A percentile compares a stretch with the other conserved stretches of the same genome.
Evolutionary conservation across 2,113 vertebrate species (phyloP).

Genomic region (Trichechus manatus): DNA sequence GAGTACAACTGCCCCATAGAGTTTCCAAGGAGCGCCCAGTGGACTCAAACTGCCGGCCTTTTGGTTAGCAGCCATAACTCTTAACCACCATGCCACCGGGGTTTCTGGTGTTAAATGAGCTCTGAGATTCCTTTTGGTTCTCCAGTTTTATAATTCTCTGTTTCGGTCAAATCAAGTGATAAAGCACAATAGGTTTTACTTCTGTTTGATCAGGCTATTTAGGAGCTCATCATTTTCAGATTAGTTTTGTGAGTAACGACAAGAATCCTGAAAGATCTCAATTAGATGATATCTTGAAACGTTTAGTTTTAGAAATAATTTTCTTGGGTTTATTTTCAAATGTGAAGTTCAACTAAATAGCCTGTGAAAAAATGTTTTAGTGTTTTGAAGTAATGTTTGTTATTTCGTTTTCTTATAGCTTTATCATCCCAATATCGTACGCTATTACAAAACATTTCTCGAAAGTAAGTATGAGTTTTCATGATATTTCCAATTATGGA

Average conservation of each 20-base stretch:
- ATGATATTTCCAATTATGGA: neutral
- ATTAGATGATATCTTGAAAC: neutral
- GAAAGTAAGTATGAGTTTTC: conserved; percentile 91
- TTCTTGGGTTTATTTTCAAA: conserved; percentile 25
- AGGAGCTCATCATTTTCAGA: conserved; percentile 19
- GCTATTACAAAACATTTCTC: conserved; percentile 95
- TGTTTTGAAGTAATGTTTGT: conserved; percentile 33
- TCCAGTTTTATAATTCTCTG: neutral
- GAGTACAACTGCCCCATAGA: too few relatives aligned
- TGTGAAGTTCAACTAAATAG: neutral
- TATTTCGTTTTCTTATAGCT: conserved; percentile 88
- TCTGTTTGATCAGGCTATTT: neutral
- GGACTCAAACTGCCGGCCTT: too few relatives aligned
- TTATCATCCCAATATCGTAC: conserved; percentile 94
- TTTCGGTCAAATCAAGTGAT: neutral
- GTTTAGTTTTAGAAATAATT: conserved; percentile 30
- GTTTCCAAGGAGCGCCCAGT: too few relatives aligned
- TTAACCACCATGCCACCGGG: too few relatives aligned
- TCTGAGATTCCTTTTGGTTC: neutral
- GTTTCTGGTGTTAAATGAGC: neutral
- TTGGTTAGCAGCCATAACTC: too few relatives aligned
- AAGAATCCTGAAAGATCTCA: neutral
- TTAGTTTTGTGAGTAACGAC: conserved; percentile 15
- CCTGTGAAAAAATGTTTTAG: neutral
- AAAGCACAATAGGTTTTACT: neutral